Percentiles rank a stretch among this genome's conserved stretches.
These are phyloP conservation scores for Hirtodrosophila cameraria DNA, from an alignment of 2,888 invertebrate species.

Conservation along the genomic window DNA sequence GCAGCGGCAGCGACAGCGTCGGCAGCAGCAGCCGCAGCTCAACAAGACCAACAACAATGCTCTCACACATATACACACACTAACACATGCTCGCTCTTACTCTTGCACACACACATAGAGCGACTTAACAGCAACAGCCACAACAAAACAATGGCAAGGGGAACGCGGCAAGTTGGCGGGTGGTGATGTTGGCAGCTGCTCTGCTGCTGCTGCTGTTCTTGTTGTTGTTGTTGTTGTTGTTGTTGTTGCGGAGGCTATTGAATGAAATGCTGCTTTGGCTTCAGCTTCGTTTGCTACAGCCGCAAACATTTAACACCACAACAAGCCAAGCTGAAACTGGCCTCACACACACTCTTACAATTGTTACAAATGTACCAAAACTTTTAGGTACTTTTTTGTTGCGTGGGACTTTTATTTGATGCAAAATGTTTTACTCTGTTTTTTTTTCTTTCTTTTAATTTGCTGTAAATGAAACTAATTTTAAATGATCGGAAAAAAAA, in stretches of 20 bases:
- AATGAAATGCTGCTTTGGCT: conserved; percentile 67
- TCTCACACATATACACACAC: conserved; percentile 33
- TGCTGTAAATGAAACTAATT: too few species aligned
- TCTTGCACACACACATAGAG: conserved; percentile 48
- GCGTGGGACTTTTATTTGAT: too few species aligned
- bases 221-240: conserved; percentile 42
- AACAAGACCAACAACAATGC: conserved; percentile 70
- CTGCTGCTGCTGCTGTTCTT: conserved; percentile 40
- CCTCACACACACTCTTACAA: conserved; percentile 56
- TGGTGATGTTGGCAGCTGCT: conserved; percentile 74
- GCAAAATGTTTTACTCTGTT: too few species aligned
- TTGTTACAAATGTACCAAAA: too few species aligned
- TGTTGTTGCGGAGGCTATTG: conserved; percentile 62
- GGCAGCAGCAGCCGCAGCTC: conserved; percentile 61
- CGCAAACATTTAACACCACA: conserved; percentile 78
- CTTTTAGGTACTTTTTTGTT: too few species aligned
- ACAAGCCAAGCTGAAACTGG: conserved; percentile 74
- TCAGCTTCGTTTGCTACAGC: conserved; percentile 44
- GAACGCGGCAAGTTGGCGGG: conserved; percentile 64
- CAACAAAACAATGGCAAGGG: conserved; percentile 47
- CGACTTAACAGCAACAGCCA: conserved; percentile 48
- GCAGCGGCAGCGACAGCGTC: conserved; percentile 56
- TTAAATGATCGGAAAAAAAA: too few species aligned
- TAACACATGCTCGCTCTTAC: conserved; percentile 8
- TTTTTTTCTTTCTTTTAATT: too few species aligned